Base-by-base conservation (phyloP, 2,888 invertebrate genomes). In the Asteroscopus sphinx region DNA sequence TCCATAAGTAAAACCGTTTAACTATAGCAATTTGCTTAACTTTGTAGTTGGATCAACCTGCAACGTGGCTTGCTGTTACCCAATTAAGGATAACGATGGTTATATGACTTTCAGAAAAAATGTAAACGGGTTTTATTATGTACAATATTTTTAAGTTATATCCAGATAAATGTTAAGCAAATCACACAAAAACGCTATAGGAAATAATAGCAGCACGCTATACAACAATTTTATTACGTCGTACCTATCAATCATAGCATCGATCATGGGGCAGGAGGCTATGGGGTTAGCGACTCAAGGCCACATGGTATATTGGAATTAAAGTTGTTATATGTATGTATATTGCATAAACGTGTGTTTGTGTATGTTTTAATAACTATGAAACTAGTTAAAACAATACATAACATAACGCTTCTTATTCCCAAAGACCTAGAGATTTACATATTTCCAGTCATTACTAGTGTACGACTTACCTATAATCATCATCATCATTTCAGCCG, bases 271-370 rank as follows among this genome's bases (percentile, higher is more conserved):
- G 25, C 21, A 52, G 56, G 32, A 26, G 4, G 25, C 17, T 30
- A 49, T 37, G 25, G 11, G 41, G 26, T 28, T 11, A 30, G n/a
- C n/a, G 26, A n/a, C 30, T 42, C 59, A 65, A 68, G 67, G 67
- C 28, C 42, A 13, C 12, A 8, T 39, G n/a, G 12, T 28, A 25
- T 36, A 26, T 16, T 4, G 25, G 16, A 16, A 51, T 64, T 58
- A 47, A 58, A 37, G 47, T 47, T 39, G 57, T 48, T 52, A 56
- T 1, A n/a, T n/a, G n/a, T 42, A 7, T 9, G n/a, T 25, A 41
- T 35, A 15, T 2, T 21, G 17, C 4, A 21, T 21, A 21, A 21
- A n/a, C n/a, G n/a, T n/a, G n/a, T n/a, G n/a, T n/a, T n/a, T n/a
- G n/a, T n/a, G n/a, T n/a, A n/a, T n/a, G n/a, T n/a, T n/a, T n/a